A percentile compares a stretch with the other conserved stretches of the same genome.
Conservation (phyloP, 1,140 invertebrate genomes). For the Leguminivora glycinivorella region DNA sequence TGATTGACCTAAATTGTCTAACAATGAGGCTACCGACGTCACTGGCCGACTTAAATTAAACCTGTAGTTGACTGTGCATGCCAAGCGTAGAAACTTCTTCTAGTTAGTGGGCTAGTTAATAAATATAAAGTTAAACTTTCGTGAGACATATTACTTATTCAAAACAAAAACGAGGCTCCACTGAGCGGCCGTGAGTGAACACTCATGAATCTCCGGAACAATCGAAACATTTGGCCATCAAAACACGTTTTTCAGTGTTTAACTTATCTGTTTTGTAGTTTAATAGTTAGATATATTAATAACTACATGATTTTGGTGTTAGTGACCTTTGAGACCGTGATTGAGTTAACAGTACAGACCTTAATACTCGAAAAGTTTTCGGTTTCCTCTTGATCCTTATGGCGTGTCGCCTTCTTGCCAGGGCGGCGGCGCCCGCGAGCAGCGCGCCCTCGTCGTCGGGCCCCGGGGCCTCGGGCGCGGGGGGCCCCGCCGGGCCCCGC, state of each 20-base stretch:
- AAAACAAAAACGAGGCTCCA: too few relatives aligned
- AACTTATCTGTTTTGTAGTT: too few relatives aligned
- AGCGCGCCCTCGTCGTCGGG: slow-evolving; percentile 59
- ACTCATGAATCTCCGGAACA: too few relatives aligned
- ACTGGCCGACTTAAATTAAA: not conserved
- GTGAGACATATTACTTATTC: too few relatives aligned
- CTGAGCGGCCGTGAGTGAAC: too few relatives aligned
- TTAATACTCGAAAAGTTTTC: slow-evolving; percentile 65
- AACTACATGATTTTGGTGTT: too few relatives aligned
- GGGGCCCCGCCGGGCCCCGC: slow-evolving; percentile 45
- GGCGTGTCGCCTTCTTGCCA: slow-evolving; percentile 70
- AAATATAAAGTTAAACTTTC: too few relatives aligned
- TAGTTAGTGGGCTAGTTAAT: not conserved
- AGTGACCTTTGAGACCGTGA: too few relatives aligned
- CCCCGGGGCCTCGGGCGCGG: too few relatives aligned
- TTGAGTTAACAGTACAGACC: slow-evolving; percentile 48
- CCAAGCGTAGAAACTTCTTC: slow-evolving; percentile 23
- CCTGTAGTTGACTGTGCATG: slow-evolving; percentile 10
- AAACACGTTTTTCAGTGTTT: too few relatives aligned
- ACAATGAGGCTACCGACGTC: slow-evolving; percentile 52
- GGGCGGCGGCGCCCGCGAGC: slow-evolving; percentile 66
- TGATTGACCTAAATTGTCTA: slow-evolving; percentile 68
- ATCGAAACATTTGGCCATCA: too few relatives aligned
- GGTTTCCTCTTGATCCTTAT: slow-evolving; percentile 67
- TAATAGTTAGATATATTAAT: too few relatives aligned